Percentiles rank a stretch among this genome's conserved stretches.
These are phyloP conservation scores for Chionoecetes opilio DNA, from an alignment of 1,140 invertebrate genomes.

Conservation along the genomic window DNA sequence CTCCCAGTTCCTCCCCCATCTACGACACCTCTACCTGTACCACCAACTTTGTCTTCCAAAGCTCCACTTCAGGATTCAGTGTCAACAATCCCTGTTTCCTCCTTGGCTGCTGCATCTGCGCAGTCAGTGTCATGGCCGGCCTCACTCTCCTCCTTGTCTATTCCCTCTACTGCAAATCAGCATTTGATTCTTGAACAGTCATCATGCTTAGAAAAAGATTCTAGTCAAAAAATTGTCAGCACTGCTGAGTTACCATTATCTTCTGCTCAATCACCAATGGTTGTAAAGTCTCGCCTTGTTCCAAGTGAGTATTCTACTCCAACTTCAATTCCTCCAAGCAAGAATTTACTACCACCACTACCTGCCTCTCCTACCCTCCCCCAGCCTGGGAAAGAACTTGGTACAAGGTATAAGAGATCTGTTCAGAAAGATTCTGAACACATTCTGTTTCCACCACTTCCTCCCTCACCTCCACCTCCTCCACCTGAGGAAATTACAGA, in stretches of 20 bases:
- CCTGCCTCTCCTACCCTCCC: not conserved
- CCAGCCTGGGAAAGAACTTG: not conserved
- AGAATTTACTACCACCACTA: not conserved
- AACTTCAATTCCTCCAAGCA: not conserved
- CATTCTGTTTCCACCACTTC: not conserved
- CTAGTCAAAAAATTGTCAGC: too few species aligned
- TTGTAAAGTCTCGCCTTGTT: not conserved
- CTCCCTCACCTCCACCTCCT: conserved; percentile 42
- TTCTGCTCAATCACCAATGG: too few species aligned
- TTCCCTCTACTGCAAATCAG: too few species aligned
- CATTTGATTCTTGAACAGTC: not conserved
- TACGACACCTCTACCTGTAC: not conserved
- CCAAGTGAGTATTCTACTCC: not conserved
- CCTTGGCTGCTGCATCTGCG: not conserved
- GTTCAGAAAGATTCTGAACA: not conserved
- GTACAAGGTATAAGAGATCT: not conserved
- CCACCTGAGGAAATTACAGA: not conserved
- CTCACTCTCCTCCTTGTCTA: not conserved
- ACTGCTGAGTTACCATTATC: too few species aligned
- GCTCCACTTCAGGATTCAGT: not conserved
- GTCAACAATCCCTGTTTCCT: not conserved
- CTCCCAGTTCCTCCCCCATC: conserved; percentile 40
- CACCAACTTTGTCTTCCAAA: not conserved
- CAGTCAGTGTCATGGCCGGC: not conserved
- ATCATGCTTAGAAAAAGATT: not conserved